Percentiles rank a stretch among this genome's conserved stretches.
These are phyloP conservation scores for Anastatus disparis DNA, from an alignment of 1,140 invertebrate species.

Conservation along the genomic window DNA sequence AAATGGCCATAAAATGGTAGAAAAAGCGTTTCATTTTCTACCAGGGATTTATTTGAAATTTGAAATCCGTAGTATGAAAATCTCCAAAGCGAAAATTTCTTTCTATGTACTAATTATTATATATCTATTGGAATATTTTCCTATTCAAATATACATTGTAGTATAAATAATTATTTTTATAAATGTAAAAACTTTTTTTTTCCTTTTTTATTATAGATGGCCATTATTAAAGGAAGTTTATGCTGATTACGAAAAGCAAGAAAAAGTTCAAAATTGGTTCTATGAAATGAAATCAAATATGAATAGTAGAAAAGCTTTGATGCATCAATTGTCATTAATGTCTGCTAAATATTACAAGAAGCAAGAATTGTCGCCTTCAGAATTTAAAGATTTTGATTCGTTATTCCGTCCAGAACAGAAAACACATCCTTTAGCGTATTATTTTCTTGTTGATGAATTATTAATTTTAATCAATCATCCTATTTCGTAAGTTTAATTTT, in stretches of 20 bases:
- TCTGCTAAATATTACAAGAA: slow-evolving; percentile 60
- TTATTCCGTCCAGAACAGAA: slow-evolving; percentile 56
- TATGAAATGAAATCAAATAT: slow-evolving; percentile 52
- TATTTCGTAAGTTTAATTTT: slow-evolving; percentile 50
- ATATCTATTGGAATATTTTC: too few species aligned
- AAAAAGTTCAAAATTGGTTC: slow-evolving; percentile 55
- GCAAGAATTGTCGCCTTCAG: slow-evolving; percentile 63
- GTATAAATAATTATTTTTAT: too few species aligned
- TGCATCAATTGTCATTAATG: slow-evolving; percentile 56
- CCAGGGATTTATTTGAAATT: too few species aligned
- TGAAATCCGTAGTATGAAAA: too few species aligned
- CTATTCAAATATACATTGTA: too few species aligned
- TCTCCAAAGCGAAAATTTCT: too few species aligned
- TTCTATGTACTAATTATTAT: too few species aligned
- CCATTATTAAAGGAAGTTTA: slow-evolving; percentile 52
- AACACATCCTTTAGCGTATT: slow-evolving; percentile 55
- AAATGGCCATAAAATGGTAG: too few species aligned
- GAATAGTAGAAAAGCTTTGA: slow-evolving; percentile 48
- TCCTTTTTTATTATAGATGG: slow-evolving; percentile 55
- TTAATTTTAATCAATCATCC: slow-evolving; percentile 54
- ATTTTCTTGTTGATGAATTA: slow-evolving; percentile 64
- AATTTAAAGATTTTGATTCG: slow-evolving; percentile 60
- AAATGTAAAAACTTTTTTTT: too few species aligned
- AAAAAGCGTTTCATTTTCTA: too few species aligned
- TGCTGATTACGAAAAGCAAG: slow-evolving; percentile 39